phyloP scores from a whole-genome alignment of 2,797 vertebrate genomes.

The Tinamus major region DNA sequence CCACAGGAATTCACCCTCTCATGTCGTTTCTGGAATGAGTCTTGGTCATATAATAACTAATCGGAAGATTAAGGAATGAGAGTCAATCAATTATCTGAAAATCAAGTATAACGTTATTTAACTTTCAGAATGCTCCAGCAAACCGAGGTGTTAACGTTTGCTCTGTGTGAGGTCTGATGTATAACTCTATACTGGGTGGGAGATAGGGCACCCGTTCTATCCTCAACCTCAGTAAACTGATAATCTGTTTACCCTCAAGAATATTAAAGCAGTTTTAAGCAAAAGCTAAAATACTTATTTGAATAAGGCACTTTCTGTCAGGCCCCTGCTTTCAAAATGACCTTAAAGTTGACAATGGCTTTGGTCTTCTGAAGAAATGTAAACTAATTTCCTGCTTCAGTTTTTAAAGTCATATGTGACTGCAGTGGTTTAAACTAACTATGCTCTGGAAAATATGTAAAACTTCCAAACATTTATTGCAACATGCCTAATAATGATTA shows the following conservation, averaged over 20 bases:
- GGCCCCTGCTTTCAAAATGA: constrained; percentile 40
- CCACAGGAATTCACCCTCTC: constrained; percentile 78
- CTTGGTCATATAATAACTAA: constrained; percentile 85
- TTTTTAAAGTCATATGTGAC: constrained; percentile 72
- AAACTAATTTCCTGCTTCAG: constrained; percentile 73
- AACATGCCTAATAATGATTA: constrained; percentile 76
- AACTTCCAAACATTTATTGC: constrained; percentile 77
- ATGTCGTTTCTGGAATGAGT: constrained; percentile 81
- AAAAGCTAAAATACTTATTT: constrained; percentile 67
- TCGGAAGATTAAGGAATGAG: constrained; percentile 88
- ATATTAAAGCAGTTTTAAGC: constrained; percentile 85
- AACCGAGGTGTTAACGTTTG: constrained; percentile 88
- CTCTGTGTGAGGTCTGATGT: constrained; percentile 97
- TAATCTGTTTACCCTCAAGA: constrained; percentile 88
- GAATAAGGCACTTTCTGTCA: constrained; percentile 44
- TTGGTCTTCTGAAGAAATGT: constrained; percentile 72
- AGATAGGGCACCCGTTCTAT: constrained; percentile 92
- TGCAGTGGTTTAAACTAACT: constrained; percentile 74
- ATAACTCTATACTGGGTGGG: constrained; percentile 94
- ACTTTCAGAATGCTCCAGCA: constrained; percentile 82
- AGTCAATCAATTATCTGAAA: constrained; percentile 95
- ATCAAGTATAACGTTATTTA: constrained; percentile 89
- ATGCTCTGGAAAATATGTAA: constrained; percentile 76
- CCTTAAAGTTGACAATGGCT: constrained; percentile 68
- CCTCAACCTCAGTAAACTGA: constrained; percentile 92